Evolutionary conservation across 2,888 invertebrate species (phyloP), one percentile per base, ranked within the genome.

Genomic region (Diplolepis rosae): DNA sequence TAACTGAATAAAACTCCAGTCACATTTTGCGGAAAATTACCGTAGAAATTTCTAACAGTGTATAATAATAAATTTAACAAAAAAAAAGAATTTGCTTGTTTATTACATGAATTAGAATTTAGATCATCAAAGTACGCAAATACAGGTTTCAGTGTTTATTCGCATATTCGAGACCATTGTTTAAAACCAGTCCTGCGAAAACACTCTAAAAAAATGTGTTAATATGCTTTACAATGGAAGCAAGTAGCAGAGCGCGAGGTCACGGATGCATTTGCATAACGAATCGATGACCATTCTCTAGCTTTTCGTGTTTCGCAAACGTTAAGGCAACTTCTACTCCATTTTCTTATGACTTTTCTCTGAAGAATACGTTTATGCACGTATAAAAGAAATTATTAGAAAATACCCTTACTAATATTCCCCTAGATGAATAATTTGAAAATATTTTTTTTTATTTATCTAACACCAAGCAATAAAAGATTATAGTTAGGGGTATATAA

Each of bases 191-290:
- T n/a, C 4, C 39, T n/a, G n/a, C 4, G 39, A n/a, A 39, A 39
- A 39, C 13, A 39, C n/a, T 4, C n/a, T 39, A n/a, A n/a, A 39
- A n/a, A n/a, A 39, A 13, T 39, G 39, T 39, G 39, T 39, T 39
- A 39, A 4, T 39, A 39, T 13, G n/a, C 39, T n/a, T 39, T n/a
- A 39, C n/a, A 39, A 39, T 39, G n/a, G 39, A n/a, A 39, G 39
- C 39, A 7, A 39, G 11, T 13, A n/a, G n/a, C 39, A 2, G n/a
- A n/a, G n/a, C n/a, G 56, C 11, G 32, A 56, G 56, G 56, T 56
- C 56, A 56, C 28, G 24, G 32, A 9, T 56, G 7, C 32, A 56
- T 56, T 56, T 30, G 30, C 56, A 28, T 56, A 56, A 56, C 15
- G 56, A 56, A 56, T 28, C 56, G 15, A 28, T 56, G 56, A 56